A percentile compares a stretch with the other conserved stretches of the same genome.
These are phyloP conservation scores for Alosa alosa DNA, from an alignment of 2,113 vertebrate genomes.

Conservation along the genomic window DNA sequence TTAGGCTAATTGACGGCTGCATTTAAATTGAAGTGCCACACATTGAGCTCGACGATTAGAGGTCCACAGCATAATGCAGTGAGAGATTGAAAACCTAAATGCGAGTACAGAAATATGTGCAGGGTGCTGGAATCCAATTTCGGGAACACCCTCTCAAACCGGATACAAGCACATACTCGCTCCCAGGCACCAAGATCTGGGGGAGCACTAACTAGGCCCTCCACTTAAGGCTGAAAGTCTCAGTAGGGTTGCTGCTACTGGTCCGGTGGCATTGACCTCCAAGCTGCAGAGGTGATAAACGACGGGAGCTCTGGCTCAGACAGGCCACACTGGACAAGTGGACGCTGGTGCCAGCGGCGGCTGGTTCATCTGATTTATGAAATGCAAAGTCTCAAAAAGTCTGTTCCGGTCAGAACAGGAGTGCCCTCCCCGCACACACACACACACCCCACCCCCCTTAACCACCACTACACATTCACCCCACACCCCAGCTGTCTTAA, in stretches of 20 bases:
- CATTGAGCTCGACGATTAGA: conserved; percentile 24
- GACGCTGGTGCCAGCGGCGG: neutral
- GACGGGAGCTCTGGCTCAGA: neutral
- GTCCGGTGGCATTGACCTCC: neutral
- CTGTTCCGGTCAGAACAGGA: neutral
- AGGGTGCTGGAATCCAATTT: neutral
- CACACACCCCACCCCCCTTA: neutral
- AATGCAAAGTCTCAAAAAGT: neutral
- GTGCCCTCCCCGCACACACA: neutral
- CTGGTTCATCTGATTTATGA: neutral
- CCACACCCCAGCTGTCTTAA: conserved; percentile 59
- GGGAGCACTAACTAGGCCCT: neutral
- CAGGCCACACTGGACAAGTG: neutral
- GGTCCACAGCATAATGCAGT: conserved; percentile 10
- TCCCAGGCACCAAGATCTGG: neutral
- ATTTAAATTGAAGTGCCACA: conserved; percentile 30
- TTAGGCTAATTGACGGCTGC: conserved; percentile 21
- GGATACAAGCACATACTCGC: neutral
- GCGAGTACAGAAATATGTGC: conserved; percentile 15
- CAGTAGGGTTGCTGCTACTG: neutral
- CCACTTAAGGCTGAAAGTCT: neutral
- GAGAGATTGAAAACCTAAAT: conserved; percentile 39
- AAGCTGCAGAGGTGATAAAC: neutral
- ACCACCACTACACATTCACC: neutral
- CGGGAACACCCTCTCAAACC: neutral